phyloP scores from a whole-genome alignment of 2,797 vertebrate genomes.

The Chloroceryle amazona region DNA sequence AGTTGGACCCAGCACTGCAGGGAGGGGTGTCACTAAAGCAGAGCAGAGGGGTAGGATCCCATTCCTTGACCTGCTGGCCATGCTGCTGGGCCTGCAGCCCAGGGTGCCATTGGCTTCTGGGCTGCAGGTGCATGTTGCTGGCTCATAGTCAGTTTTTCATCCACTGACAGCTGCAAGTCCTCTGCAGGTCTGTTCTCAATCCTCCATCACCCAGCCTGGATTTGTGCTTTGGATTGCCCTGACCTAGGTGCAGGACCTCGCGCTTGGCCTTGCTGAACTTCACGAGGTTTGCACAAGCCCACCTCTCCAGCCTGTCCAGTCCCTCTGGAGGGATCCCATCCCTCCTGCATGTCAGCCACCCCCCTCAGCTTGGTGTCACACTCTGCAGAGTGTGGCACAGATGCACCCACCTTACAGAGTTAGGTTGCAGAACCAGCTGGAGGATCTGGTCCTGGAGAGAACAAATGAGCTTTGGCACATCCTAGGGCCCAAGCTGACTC shows the following conservation, averaged over 20 bases:
- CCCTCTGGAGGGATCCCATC: not conserved
- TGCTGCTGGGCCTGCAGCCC: not conserved
- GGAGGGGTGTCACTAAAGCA: too few relatives aligned
- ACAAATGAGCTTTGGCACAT: slow-evolving; percentile 12
- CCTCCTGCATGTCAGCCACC: not conserved
- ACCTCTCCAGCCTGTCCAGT: not conserved
- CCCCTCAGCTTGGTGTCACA: not conserved
- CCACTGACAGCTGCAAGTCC: not conserved
- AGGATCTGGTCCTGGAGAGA: not conserved
- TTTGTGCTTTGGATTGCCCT: not conserved
- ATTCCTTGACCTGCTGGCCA: not conserved
- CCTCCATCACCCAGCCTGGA: not conserved
- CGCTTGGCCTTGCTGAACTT: not conserved
- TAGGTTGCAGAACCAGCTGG: not conserved
- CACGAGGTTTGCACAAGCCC: not conserved
- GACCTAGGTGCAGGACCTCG: not conserved
- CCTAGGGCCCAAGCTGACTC: not conserved
- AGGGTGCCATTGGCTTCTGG: not conserved
- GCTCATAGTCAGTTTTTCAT: not conserved
- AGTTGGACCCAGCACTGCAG: not conserved
- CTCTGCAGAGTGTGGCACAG: not conserved
- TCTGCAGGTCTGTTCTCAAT: not conserved
- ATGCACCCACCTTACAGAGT: not conserved
- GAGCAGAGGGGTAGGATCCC: too few relatives aligned
- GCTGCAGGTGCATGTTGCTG: not conserved